Evolutionary conservation across 2,113 vertebrate genomes (phyloP).

Genomic region (Thymallus thymallus): DNA sequence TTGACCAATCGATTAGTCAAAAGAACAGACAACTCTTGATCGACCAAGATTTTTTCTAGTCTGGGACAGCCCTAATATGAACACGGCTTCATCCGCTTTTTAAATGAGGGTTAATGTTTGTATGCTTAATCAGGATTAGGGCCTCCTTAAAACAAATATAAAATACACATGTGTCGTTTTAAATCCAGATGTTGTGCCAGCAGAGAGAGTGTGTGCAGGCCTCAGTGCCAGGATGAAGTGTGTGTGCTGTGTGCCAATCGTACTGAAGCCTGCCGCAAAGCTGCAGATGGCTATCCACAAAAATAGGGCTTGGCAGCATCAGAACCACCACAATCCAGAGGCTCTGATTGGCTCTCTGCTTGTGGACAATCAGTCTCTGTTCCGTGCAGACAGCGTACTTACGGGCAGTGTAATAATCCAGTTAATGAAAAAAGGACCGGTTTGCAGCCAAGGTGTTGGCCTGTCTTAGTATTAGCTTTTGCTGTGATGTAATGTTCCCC

Average conservation of each 20-base stretch:
- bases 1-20: too few species aligned
- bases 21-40: too few species aligned
- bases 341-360: conserved; percentile 20
- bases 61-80: neutral
- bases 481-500: conserved; percentile 22
- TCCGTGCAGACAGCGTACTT: conserved; percentile 24
- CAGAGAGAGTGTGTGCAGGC: conserved; percentile 10
- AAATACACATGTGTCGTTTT: conserved; percentile 54
- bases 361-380: conserved; percentile 26
- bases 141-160: conserved; percentile 43
- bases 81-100: neutral
- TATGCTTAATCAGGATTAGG: conserved; percentile 41
- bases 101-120: conserved; percentile 27
- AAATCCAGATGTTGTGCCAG: conserved; percentile 33
- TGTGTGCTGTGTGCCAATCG: conserved; percentile 36
- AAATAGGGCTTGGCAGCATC: conserved; percentile 51
- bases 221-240: conserved; percentile 41
- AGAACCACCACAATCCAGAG: conserved; percentile 16
- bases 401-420: conserved; percentile 1
- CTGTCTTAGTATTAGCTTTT: neutral
- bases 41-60: too few species aligned
- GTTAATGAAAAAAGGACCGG: conserved; percentile 8
- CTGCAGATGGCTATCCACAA: conserved; percentile 56
- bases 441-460: conserved; percentile 7
- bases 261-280: conserved; percentile 32